Conservation (phyloP, 2,797 vertebrate genomes). For the Cheirogaleus major region DNA sequence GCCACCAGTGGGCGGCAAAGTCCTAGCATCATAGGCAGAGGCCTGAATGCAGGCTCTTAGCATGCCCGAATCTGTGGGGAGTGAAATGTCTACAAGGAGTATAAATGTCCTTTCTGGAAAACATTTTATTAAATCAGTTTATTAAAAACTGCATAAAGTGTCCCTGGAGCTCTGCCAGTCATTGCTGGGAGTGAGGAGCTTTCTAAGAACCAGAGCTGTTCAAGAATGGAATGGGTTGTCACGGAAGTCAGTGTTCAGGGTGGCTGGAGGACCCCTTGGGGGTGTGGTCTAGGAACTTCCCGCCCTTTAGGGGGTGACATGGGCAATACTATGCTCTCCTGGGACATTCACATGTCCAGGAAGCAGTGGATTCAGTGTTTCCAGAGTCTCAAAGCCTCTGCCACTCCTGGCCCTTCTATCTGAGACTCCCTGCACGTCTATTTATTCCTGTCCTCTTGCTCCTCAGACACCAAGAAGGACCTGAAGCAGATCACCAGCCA, state of each 20-base stretch:
- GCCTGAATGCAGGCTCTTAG: neutral
- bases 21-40: neutral
- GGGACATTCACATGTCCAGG: neutral
- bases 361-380: neutral
- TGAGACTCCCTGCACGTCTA: neutral
- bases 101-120: neutral
- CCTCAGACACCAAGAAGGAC: conserved; percentile 93
- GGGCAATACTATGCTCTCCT: neutral
- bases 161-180: neutral
- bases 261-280: neutral
- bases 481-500: conserved; percentile 91
- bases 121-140: neutral
- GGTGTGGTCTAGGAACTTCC: neutral
- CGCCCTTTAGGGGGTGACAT: neutral
- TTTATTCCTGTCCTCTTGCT: neutral
- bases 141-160: neutral
- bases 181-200: neutral
- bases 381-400: neutral
- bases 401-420: neutral
- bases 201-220: neutral
- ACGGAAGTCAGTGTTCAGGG: neutral
- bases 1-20: neutral
- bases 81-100: neutral
- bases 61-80: neutral
- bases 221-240: neutral